A percentile compares a stretch with the other conserved stretches of the same genome.
Conservation (phyloP, 2,113 vertebrate genomes). For the Triplophysa rosa region DNA sequence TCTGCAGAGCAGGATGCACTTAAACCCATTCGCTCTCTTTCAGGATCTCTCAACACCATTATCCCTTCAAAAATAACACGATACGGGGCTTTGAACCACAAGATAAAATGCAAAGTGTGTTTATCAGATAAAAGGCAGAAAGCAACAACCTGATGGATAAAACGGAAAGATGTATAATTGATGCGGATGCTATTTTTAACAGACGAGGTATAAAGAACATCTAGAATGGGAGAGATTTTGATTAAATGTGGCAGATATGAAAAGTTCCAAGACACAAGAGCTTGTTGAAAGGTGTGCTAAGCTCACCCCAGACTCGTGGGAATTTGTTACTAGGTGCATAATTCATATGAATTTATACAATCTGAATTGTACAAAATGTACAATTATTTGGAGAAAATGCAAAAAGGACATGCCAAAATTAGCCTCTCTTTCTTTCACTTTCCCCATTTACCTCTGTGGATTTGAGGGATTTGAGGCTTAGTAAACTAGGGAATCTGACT, state of each 20-base stretch:
- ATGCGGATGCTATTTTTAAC: constrained; percentile 32
- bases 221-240: not conserved
- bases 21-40: not conserved
- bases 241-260: not conserved
- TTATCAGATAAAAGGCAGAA: constrained; percentile 31
- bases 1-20: constrained; percentile 29
- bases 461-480: constrained; percentile 8
- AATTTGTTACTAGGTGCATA: too few species aligned
- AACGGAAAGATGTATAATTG: constrained; percentile 38
- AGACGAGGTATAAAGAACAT: constrained; percentile 22
- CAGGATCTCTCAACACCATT: not conserved
- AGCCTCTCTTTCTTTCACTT: not conserved
- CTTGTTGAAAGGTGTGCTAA: too few species aligned
- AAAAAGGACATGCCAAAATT: too few species aligned
- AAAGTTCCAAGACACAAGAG: not conserved
- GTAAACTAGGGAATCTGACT: constrained; percentile 33
- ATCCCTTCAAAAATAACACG: constrained; percentile 17
- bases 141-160: constrained; percentile 18
- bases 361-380: too few species aligned
- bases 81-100: not conserved
- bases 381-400: too few species aligned
- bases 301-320: too few species aligned
- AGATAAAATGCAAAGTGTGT: constrained; percentile 9
- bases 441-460: constrained; percentile 8
- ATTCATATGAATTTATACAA: too few species aligned